These are phyloP conservation scores for Speoplatyrhinus poulsoni DNA, from an alignment of 2,113 vertebrate species.

Conservation along the genomic window DNA sequence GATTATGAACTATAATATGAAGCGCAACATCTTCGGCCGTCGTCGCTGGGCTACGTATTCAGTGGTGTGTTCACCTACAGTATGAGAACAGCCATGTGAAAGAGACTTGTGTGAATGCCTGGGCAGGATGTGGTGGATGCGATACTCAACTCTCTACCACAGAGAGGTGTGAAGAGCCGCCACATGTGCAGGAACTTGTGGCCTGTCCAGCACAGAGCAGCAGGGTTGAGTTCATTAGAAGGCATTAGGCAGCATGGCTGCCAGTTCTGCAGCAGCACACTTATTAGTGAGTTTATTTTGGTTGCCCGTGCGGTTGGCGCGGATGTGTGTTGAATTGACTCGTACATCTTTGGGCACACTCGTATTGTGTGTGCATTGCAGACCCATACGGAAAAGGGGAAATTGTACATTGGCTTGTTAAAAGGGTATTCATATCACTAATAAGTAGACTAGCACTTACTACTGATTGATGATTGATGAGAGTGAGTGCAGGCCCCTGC, in stretches of 20 bases:
- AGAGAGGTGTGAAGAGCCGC: slow-evolving; percentile 34
- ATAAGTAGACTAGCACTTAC: too few relatives aligned
- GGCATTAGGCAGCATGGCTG: slow-evolving; percentile 31
- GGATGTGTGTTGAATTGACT: too few relatives aligned
- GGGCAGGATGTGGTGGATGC: slow-evolving; percentile 78
- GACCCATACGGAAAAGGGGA: too few relatives aligned
- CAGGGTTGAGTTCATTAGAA: slow-evolving; percentile 29
- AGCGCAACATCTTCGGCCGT: not conserved
- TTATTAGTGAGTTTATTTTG: too few relatives aligned
- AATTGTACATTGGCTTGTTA: too few relatives aligned
- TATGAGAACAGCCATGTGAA: slow-evolving; percentile 44
- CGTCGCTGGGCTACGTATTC: slow-evolving; percentile 22
- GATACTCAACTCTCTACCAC: slow-evolving; percentile 53
- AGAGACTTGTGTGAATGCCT: slow-evolving; percentile 43
- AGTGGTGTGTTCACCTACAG: slow-evolving; percentile 40
- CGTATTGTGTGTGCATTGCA: too few relatives aligned
- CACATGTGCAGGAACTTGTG: slow-evolving; percentile 22
- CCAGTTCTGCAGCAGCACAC: slow-evolving; percentile 3
- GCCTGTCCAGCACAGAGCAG: slow-evolving; percentile 54
- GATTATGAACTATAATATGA: not conserved
- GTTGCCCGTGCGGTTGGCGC: too few relatives aligned
- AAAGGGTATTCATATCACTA: too few relatives aligned
- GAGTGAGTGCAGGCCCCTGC: too few relatives aligned
- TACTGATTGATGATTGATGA: too few relatives aligned
- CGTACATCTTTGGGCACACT: too few relatives aligned